These are phyloP conservation scores for Coluber constrictor DNA, from an alignment of 2,797 vertebrate genomes.

Conservation along the genomic window DNA sequence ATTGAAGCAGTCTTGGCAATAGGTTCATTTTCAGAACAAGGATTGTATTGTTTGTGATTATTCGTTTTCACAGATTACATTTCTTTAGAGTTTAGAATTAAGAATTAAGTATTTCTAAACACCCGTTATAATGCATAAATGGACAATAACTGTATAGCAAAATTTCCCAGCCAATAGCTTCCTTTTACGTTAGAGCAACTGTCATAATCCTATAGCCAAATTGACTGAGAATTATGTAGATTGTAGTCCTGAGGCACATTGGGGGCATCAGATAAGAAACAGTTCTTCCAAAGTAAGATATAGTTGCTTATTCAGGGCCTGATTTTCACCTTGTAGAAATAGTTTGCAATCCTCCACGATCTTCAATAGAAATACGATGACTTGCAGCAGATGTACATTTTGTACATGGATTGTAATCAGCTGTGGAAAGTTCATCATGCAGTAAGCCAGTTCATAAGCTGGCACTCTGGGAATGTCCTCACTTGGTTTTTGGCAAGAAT, in stretches of 20 bases:
- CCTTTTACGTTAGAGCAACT: background rate
- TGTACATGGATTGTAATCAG: background rate
- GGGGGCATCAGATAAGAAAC: background rate
- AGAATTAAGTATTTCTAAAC: background rate
- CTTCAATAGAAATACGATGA: background rate
- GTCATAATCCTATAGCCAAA: background rate
- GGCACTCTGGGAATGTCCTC: background rate
- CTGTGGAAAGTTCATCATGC: background rate
- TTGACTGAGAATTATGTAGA: background rate
- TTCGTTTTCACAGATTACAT: background rate
- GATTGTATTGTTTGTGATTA: background rate
- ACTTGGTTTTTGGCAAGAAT: background rate
- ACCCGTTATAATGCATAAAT: background rate
- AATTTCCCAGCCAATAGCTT: background rate
- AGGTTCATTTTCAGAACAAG: background rate
- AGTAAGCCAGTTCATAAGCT: background rate
- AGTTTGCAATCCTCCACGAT: background rate
- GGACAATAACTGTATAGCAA: background rate
- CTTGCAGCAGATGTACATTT: background rate
- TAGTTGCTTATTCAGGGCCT: background rate
- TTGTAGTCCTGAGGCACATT: background rate
- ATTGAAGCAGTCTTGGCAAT: background rate
- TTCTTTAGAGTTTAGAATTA: background rate
- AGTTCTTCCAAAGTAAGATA: background rate
- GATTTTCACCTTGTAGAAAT: background rate